Base-by-base conservation (phyloP, 2,113 vertebrate species). In the Merops nubicus region DNA sequence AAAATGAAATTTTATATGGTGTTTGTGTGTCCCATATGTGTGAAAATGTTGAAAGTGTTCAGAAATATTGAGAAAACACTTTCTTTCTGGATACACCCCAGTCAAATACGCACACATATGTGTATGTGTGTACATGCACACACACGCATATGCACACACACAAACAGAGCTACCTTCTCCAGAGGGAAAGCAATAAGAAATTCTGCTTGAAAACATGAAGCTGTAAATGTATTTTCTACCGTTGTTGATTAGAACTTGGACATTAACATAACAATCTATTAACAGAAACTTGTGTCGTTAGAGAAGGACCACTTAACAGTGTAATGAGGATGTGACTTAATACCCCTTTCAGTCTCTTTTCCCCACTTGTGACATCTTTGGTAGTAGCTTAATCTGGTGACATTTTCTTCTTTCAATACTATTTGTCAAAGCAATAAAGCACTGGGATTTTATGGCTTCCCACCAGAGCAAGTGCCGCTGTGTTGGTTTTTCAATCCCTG, bases 351-450 rank as follows among this genome's bases (percentile, higher is more conserved):
- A 89, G 81, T 91, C 26, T 59, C 65, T 93, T 95, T 93, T 74
- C n/a, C 29, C 87, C 77, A 19, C 76, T 96, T 90, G 31, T 92
- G 43, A 94, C 43, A 89, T 74, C 74, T 70, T 94, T 85, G 54
- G 48, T 56, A 85, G n/a, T 45, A 77, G 42, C 57, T 95, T 94
- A 79, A 88, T 70, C 47, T 74, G 59, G 43, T 89, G 79, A 54
- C 59, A 91, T 91, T 96, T 96, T 65, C 42, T 84, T 93, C 91
- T 60, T 38, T 91, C 70, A 50, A 88, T 89, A 60, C 45, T 91
- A 54, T 90, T 96, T 94, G 56, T 94, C 72, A 92, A 45, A 88
- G 40, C 26, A 73, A 74, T 48, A 31, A 91, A 75, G 25, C 8
- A 14, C 21, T 45, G 28, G 5, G 31, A 29, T 80, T 62, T 68